Base-by-base conservation (phyloP, 2,888 invertebrate species). In the Microctonus aethiopoides region DNA sequence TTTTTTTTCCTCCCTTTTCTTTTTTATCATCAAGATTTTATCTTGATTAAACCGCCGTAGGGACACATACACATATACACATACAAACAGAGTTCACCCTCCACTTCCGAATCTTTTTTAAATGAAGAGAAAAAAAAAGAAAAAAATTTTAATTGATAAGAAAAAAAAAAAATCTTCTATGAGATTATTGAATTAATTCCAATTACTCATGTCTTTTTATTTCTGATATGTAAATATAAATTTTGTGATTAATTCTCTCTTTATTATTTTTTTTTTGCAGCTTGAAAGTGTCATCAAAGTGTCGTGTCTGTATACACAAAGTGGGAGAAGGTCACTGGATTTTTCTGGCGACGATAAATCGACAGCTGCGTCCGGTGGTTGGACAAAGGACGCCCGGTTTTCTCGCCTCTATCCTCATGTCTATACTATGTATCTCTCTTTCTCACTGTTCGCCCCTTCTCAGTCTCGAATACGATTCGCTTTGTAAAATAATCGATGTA, bases 331-430 rank as follows among this genome's bases (percentile, higher is more conserved):
- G 57, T 67, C 62, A 46, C 22, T 39, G 22, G 51, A 46, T 64
- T 57, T 64, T 61, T 54, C 29, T 26, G 56, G 54, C 26, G 24
- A 65, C 59, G 63, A 70, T 70, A 72, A 72, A 70, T 67, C 68
- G 72, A 70, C 74, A 73, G 74, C 69, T 74, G 74, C 74, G 68
- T 68, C 72, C 64, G 69, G 67, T 65, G 62, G 29, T 29, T 46
- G 70, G 67, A 70, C 63, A 71, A 73, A 71, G 70, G 68, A 68
- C 63, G 66, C 67, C 67, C 64, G 51, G 66, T 63, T 62, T 64
- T 39, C 54, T 59, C 62, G 66, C 46, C 22, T 61, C 32, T 57
- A 56, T 57, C 65, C 46, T 39, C 51, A 51, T 24, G 34, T 34
- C 34, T 20, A 32, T 10, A 2, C 9, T 10, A 16, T 16, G 16